A percentile compares a stretch with the other conserved stretches of the same genome.
Conservation (phyloP, 2,113 vertebrate species). For the Rhynchopsitta pachyrhyncha region DNA sequence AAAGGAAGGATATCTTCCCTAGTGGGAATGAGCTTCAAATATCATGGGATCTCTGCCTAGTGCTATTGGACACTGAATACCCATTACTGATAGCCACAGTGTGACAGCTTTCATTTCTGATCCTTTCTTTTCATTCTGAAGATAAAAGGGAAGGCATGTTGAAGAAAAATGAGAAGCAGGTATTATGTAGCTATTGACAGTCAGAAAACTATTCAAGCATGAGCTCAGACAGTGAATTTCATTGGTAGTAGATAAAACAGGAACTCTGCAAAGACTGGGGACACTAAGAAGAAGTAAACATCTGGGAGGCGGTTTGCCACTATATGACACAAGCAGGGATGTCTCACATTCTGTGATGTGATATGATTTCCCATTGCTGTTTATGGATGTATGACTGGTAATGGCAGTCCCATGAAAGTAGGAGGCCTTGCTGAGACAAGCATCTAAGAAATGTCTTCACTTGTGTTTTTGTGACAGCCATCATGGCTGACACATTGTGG, state of each 20-base stretch:
- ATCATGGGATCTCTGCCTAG: accelerated
- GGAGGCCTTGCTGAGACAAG: accelerated
- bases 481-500: accelerated
- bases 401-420: not conserved
- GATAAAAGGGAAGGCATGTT: not conserved
- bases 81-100: accelerated
- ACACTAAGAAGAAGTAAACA: not conserved
- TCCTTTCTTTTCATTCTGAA: not conserved
- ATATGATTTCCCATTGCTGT: not conserved
- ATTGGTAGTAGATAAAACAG: not conserved
- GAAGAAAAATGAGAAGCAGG: not conserved
- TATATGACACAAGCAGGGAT: not conserved
- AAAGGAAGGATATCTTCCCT: not conserved
- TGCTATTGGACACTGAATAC: not conserved
- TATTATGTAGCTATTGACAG: not conserved
- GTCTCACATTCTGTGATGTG: not conserved
- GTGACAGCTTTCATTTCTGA: not conserved
- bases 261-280: not conserved
- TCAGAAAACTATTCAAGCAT: not conserved
- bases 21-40: accelerated
- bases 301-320: accelerated
- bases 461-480: not conserved
- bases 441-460: not conserved
- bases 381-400: not conserved
- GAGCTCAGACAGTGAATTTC: not conserved